phyloP scores from a whole-genome alignment of 2,797 vertebrate species.

The Neosilurus mollespiculum region DNA sequence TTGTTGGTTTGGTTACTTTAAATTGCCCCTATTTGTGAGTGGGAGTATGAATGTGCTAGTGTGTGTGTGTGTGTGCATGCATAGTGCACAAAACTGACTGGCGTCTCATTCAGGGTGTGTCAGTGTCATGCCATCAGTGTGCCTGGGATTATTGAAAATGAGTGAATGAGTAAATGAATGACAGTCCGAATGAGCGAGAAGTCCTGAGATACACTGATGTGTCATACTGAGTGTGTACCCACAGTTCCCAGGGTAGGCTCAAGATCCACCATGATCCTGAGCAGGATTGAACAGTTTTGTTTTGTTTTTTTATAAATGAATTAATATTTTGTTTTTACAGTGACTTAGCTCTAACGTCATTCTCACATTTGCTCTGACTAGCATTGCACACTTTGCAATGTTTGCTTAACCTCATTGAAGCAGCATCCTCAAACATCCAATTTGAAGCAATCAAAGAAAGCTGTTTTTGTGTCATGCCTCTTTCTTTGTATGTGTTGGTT shows the following conservation, averaged over 20 bases:
- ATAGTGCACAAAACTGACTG: neutral
- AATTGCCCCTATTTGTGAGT: neutral
- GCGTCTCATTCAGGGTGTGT: neutral
- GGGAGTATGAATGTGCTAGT: neutral
- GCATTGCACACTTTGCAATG: conserved; percentile 5
- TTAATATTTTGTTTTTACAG: neutral
- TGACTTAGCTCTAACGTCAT: neutral
- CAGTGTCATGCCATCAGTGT: neutral
- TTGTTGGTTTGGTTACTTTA: neutral
- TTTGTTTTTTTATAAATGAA: neutral
- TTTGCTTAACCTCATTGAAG: neutral
- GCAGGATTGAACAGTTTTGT: neutral
- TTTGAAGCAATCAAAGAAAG: neutral
- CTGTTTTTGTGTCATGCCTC: neutral
- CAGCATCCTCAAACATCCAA: neutral
- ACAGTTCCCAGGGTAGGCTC: neutral
- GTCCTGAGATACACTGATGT: neutral
- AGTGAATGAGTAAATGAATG: neutral
- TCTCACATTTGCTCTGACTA: neutral
- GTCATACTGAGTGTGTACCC: neutral
- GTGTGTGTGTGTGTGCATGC: neutral
- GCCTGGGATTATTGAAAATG: neutral
- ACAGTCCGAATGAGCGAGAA: neutral
- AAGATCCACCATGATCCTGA: neutral
- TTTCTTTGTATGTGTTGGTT: neutral